Base-by-base conservation (phyloP, 2,888 invertebrate species). In the Sinhomidia bicolor region DNA sequence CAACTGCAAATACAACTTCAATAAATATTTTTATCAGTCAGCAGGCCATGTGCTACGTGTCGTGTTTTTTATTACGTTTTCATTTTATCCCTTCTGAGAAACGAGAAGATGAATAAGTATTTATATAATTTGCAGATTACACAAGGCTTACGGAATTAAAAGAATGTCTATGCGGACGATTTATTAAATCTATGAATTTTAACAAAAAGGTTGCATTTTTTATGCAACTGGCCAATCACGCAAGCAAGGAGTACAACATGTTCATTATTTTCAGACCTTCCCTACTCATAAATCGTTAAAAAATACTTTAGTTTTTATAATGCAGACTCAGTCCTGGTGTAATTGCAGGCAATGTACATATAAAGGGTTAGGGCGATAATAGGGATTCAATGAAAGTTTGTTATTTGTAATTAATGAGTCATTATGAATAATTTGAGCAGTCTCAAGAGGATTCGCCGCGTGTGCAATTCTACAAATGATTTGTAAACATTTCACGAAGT, bases 11-110 rank as follows among this genome's bases (percentile, higher is more conserved):
- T 54, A 80, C 80, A 47, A 23, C 82, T 82, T 82, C 68, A 62
- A 78, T 87, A 81, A 62, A 78, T 87, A 81, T 82, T 65, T 83
- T 88, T 84, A 88, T 88, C 84, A 88, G 88, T 88, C 88, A 84
- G 47, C 84, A 57, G 88, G 79, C 88, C 88, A 88, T 88, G 88
- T 88, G 88, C 88, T 44, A 79, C 32, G 68, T 68, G 79, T 88
- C 87, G 57, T 87, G 86, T 86, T 80, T 60, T 60, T 86, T 74
- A 57, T 68, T 80, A 68, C 51, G 14, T 36, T 3, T 36, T 7
- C n/a, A n/a, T 76, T 9, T n/a, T 51, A n/a, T 36, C 29, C 36
- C 7, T 32, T 51, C 29, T 29, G 14, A 78, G 26, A 78, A 78
- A 14, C 78, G 20, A 74, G 4, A 71, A 74, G 44, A 20, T 26